Percentiles rank a stretch among this genome's conserved stretches.
phyloP scores from a whole-genome alignment of 1,140 invertebrate genomes.

The Drosophila littoralis region DNA sequence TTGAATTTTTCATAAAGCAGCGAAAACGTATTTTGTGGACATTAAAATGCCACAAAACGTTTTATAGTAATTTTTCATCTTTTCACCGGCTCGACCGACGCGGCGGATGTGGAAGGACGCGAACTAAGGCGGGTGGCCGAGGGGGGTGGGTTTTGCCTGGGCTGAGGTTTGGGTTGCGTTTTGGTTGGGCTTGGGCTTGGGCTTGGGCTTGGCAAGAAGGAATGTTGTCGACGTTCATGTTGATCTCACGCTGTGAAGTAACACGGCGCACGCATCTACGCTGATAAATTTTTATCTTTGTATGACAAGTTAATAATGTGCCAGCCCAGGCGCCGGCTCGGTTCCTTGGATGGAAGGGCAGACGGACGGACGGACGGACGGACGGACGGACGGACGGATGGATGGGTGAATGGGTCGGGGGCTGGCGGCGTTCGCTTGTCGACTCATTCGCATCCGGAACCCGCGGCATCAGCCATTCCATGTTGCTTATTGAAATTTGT shows the following conservation, averaged over 20 bases:
- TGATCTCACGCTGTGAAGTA: constrained; percentile 70
- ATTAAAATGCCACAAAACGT: constrained; percentile 84
- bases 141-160: constrained; percentile 6
- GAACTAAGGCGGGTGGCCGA: neutral
- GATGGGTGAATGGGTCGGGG: neutral
- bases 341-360: neutral
- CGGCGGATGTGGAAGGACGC: constrained; percentile 10
- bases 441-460: constrained; percentile 28
- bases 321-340: constrained; percentile 63
- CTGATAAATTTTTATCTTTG: constrained; percentile 82
- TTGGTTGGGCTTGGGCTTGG: neutral
- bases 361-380: neutral
- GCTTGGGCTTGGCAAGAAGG: constrained; percentile 4
- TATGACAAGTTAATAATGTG: constrained; percentile 84
- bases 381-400: neutral
- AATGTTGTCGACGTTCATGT: constrained; percentile 63
- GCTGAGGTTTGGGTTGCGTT: neutral
- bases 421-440: neutral
- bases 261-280: constrained; percentile 64
- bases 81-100: constrained; percentile 54
- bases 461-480: constrained; percentile 12
- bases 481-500: constrained; percentile 72
- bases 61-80: constrained; percentile 84
- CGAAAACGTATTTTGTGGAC: constrained; percentile 68
- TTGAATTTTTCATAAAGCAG: constrained; percentile 70